A percentile compares a stretch with the other conserved stretches of the same genome.
Evolutionary conservation across 2,888 invertebrate genomes (phyloP).

Genomic region (Eupithecia tripunctaria): DNA sequence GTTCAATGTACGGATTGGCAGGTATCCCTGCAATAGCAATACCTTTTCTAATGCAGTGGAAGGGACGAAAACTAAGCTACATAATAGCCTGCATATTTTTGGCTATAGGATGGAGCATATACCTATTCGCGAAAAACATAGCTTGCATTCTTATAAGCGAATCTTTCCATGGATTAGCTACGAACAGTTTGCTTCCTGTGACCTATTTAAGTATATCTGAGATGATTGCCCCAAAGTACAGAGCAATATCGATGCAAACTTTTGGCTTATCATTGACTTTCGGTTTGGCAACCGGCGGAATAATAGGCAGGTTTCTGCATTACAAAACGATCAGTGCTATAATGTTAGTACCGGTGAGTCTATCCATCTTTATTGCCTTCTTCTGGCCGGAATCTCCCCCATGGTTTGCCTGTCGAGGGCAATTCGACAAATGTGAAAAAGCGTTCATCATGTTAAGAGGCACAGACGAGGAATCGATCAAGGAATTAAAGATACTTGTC

Average conservation of each 20-base stretch:
- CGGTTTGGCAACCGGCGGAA: constrained; percentile 34
- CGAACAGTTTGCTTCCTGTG: constrained; percentile 36
- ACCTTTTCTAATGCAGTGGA: constrained; percentile 41
- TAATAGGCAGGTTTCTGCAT: constrained; percentile 36
- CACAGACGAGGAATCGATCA: constrained; percentile 29
- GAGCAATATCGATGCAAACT: constrained; percentile 33
- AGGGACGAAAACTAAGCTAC: constrained; percentile 37
- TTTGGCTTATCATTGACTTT: constrained; percentile 29
- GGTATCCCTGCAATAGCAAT: constrained; percentile 39
- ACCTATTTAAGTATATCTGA: constrained; percentile 35
- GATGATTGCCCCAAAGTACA: constrained; percentile 38
- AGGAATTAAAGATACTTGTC: constrained; percentile 37
- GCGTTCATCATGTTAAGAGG: constrained; percentile 43
- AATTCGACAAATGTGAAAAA: constrained; percentile 42
- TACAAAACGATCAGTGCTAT: constrained; percentile 37
- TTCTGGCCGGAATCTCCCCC: constrained; percentile 47
- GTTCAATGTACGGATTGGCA: constrained; percentile 41
- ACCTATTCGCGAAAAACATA: constrained; percentile 21
- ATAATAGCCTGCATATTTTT: constrained; percentile 33
- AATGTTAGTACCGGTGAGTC: constrained; percentile 29
- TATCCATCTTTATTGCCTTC: constrained; percentile 31
- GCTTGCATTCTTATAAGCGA: constrained; percentile 34
- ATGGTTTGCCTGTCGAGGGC: constrained; percentile 44
- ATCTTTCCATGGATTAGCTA: constrained; percentile 38
- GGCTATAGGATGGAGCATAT: constrained; percentile 36